These are phyloP conservation scores for Rhyacophila brunnea DNA, from an alignment of 1,140 invertebrate species.

Conservation along the genomic window DNA sequence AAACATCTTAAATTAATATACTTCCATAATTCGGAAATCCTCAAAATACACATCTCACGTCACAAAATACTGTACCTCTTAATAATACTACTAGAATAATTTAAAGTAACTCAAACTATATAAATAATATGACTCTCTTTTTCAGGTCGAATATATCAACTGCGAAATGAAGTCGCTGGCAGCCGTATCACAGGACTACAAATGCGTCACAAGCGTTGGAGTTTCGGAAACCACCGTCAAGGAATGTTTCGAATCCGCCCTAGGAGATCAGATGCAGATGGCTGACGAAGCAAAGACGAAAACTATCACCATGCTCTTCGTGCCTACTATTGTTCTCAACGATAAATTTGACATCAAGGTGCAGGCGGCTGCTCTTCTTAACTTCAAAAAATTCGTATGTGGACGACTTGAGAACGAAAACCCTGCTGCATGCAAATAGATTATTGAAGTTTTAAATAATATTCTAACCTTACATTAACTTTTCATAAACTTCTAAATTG, in stretches of 20 bases:
- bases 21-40: too few relatives aligned
- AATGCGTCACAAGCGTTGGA: slow-evolving; percentile 5
- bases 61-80: too few relatives aligned
- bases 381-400: slow-evolving; percentile 21
- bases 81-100: too few relatives aligned
- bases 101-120: too few relatives aligned
- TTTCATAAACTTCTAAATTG: too few relatives aligned
- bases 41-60: too few relatives aligned
- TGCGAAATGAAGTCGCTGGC: slow-evolving; percentile 14
- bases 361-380: slow-evolving; percentile 5
- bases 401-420: slow-evolving; percentile 7
- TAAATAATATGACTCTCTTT: too few relatives aligned
- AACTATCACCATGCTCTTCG: slow-evolving; percentile 18
- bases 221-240: not conserved
- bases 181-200: slow-evolving; percentile 6
- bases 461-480: too few relatives aligned
- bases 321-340: slow-evolving; percentile 21
- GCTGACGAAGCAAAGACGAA: slow-evolving; percentile 8
- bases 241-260: slow-evolving; percentile 10
- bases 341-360: slow-evolving; percentile 2
- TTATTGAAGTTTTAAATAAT: not conserved
- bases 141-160: slow-evolving; percentile 13
- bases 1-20: too few relatives aligned
- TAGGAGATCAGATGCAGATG: slow-evolving; percentile 3
- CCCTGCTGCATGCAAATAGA: slow-evolving; percentile 12